Evolutionary conservation across 2,113 vertebrate species (phyloP).

Genomic region (Hepsetus odoe): DNA sequence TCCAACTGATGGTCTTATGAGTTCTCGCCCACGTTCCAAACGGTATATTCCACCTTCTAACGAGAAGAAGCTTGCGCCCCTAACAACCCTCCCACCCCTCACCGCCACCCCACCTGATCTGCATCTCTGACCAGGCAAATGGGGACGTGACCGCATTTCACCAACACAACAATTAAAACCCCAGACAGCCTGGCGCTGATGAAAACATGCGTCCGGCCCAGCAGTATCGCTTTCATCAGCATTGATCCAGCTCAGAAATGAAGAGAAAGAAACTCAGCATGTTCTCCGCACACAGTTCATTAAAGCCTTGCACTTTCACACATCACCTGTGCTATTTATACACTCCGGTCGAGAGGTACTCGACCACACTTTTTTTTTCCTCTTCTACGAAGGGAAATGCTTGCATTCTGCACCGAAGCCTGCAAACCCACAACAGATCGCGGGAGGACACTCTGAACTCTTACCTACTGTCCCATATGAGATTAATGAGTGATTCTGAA

Average conservation of each 20-base stretch:
- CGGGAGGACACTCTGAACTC: too few species aligned
- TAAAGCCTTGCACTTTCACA: not conserved
- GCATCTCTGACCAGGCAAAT: not conserved
- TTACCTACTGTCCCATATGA: not conserved
- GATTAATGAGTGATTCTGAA: not conserved
- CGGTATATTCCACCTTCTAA: not conserved
- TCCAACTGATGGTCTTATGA: not conserved
- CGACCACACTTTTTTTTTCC: not conserved
- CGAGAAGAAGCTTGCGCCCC: not conserved
- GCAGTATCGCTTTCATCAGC: too few species aligned
- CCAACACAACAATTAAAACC: too few species aligned
- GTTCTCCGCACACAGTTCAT: not conserved
- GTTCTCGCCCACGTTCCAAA: not conserved
- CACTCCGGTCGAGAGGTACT: not conserved
- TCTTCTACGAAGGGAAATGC: not conserved
- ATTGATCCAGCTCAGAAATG: not conserved
- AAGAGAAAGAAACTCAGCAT: not conserved
- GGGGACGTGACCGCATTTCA: not conserved
- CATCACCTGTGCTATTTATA: not conserved
- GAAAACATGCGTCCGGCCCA: too few species aligned
- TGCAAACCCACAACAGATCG: not conserved
- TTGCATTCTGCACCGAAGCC: not conserved
- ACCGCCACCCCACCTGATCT: not conserved
- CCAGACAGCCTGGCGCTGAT: too few species aligned
- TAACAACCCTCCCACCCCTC: too few species aligned